Evolutionary conservation across 2,888 invertebrate genomes (phyloP), one percentile per base, ranked within the genome.

Genomic region (Chaitophorus viminalis): DNA sequence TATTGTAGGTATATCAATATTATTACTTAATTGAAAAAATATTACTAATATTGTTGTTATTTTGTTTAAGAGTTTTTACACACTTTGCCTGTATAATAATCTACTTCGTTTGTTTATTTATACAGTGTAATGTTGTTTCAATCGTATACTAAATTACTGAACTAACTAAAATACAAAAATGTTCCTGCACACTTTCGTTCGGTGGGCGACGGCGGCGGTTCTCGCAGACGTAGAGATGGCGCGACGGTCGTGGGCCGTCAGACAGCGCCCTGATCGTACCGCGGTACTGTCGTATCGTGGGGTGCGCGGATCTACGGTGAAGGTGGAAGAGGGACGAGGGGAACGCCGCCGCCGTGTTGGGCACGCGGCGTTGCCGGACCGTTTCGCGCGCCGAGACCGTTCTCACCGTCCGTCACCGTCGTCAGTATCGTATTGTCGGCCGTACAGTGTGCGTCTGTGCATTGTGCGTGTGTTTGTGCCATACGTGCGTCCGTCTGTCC

Each of bases 311-410:
- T 25, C 46, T 36, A n/a, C 21, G 70, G 68, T 21, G 46, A 3
- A 6, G 1, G 8, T 14, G 8, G 8, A 0, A 54, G 36, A 0
- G 36, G 36, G 52, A 33, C 18, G 75, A 21, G 46, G 74, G 54
- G 31, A 3, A 52, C 82, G 82, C 65, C 65, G 76, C 76, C 86
- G 84, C 79, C 60, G 87, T 33, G 87, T 74, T 75, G 60, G 86
- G 81, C 81, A 74, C 74, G 81, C 87, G 74, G 87, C 77, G 87
- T 87, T 87, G 87, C 87, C 87, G 87, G 74, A 87, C 87, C 87
- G 87, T 87, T 81, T 74, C 79, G 79, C 60, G 78, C 52, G 46
- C 60, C 36, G 21, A 82, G 70, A 82, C 68, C 81, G 39, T 65
- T 60, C 65, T 46, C 46, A 46, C 36, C 36, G 21, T 54, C 54